Percentiles rank a stretch among this genome's conserved stretches.
Conservation (phyloP, 1,140 invertebrate genomes). For the Aporrectodea caliginosa region DNA sequence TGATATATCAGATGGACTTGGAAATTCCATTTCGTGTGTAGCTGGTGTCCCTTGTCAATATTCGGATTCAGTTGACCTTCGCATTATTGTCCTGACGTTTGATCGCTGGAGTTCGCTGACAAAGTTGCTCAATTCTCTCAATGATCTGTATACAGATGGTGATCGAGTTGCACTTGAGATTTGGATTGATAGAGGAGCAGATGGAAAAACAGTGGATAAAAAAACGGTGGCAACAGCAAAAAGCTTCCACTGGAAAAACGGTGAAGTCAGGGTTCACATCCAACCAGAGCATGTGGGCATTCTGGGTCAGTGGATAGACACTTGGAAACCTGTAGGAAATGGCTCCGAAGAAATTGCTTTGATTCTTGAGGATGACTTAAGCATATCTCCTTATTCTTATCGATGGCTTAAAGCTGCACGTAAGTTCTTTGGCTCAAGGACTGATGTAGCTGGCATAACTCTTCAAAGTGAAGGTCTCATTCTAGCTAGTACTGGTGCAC, state of each 20-base stretch:
- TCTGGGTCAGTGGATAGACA: slow-evolving; percentile 34
- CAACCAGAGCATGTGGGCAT: slow-evolving; percentile 34
- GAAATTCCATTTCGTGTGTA: not conserved
- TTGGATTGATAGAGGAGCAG: slow-evolving; percentile 22
- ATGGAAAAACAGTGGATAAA: not conserved
- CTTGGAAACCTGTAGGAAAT: slow-evolving; percentile 28
- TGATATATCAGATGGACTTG: not conserved
- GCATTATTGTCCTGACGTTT: slow-evolving; percentile 19
- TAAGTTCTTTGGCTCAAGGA: not conserved
- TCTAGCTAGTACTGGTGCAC: not conserved
- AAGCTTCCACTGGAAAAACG: slow-evolving; percentile 36
- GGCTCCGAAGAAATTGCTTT: slow-evolving; percentile 25
- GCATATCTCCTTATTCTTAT: slow-evolving; percentile 24
- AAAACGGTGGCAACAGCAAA: not conserved
- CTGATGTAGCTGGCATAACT: slow-evolving; percentile 17
- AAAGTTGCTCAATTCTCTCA: slow-evolving; percentile 15
- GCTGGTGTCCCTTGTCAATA: slow-evolving; percentile 15
- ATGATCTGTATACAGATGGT: slow-evolving; percentile 24
- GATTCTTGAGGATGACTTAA: slow-evolving; percentile 34
- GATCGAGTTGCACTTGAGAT: slow-evolving; percentile 18
- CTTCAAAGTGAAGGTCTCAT: slow-evolving; percentile 26
- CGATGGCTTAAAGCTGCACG: slow-evolving; percentile 30
- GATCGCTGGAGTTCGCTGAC: not conserved
- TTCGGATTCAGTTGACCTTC: slow-evolving; percentile 3
- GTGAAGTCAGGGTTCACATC: slow-evolving; percentile 37